Conservation (phyloP, 2,797 vertebrate genomes). For the Galago senegalensis region DNA sequence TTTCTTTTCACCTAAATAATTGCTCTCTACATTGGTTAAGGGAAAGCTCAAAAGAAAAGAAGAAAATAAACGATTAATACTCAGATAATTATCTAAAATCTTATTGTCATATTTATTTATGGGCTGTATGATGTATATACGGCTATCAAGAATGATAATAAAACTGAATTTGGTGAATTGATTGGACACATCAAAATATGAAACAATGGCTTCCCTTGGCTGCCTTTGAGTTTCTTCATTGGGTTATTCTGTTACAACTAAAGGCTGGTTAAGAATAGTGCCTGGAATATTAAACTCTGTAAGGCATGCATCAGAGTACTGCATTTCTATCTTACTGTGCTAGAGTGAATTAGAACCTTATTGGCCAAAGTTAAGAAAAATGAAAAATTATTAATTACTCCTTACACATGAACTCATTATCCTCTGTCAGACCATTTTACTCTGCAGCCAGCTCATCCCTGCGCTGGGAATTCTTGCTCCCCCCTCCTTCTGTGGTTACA, state of each 20-base stretch:
- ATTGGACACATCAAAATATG: not conserved
- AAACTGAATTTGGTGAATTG: not conserved
- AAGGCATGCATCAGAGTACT: not conserved
- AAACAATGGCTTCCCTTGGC: not conserved
- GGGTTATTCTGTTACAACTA: not conserved
- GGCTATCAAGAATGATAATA: not conserved
- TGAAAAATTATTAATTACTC: not conserved
- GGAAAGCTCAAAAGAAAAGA: not conserved
- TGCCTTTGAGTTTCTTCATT: not conserved
- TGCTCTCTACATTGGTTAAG: not conserved
- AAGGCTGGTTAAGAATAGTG: not conserved
- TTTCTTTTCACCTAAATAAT: not conserved
- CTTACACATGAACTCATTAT: not conserved
- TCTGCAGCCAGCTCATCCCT: no score
- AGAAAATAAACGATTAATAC: not conserved
- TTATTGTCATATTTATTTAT: not conserved
- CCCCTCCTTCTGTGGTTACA: rapidly evolving
- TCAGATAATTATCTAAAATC: not conserved
- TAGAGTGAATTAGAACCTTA: not conserved
- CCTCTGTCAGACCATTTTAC: not conserved
- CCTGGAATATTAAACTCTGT: not conserved
- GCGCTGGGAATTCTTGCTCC: rapidly evolving
- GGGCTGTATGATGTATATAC: not conserved
- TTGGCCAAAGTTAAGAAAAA: not conserved
- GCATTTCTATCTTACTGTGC: not conserved